Evolutionary conservation across 2,113 vertebrate species (phyloP).

Genomic region (Myotis yumanensis): DNA sequence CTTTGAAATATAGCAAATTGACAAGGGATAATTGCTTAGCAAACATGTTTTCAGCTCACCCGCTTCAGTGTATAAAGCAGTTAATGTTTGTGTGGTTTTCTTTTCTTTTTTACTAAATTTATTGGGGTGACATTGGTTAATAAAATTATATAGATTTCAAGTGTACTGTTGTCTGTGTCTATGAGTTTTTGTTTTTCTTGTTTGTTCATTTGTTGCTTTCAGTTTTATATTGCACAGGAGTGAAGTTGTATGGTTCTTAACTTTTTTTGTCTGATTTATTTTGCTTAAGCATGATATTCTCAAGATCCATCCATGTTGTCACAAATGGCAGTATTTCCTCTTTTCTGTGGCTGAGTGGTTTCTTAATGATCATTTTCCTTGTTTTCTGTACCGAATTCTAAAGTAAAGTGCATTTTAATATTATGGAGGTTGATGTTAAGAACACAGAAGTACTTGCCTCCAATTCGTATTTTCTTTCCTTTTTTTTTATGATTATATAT

Average conservation of each 20-base stretch:
- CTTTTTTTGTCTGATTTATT: not conserved
- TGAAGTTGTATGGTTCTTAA: not conserved
- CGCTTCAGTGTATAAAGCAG: not conserved
- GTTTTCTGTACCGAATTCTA: not conserved
- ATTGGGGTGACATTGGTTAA: not conserved
- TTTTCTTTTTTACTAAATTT: not conserved
- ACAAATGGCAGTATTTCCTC: not conserved
- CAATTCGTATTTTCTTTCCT: not conserved
- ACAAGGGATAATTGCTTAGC: not conserved
- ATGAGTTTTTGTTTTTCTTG: not conserved
- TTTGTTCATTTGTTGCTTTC: not conserved
- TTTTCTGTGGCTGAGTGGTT: not conserved
- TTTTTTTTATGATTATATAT: not conserved
- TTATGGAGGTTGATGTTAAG: constrained; percentile 32
- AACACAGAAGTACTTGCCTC: not conserved
- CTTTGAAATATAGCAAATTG: not conserved
- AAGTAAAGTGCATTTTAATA: constrained; percentile 10
- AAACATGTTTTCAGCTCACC: not conserved
- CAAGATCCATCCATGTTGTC: not conserved
- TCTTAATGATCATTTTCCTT: not conserved
- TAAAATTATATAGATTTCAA: not conserved
- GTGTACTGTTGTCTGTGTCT: not conserved
- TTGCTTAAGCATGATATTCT: not conserved
- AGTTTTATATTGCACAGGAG: not conserved
- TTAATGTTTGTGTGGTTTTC: not conserved